These are phyloP conservation scores for Drosophila macrospina DNA, from an alignment of 2,888 invertebrate genomes.

Conservation along the genomic window DNA sequence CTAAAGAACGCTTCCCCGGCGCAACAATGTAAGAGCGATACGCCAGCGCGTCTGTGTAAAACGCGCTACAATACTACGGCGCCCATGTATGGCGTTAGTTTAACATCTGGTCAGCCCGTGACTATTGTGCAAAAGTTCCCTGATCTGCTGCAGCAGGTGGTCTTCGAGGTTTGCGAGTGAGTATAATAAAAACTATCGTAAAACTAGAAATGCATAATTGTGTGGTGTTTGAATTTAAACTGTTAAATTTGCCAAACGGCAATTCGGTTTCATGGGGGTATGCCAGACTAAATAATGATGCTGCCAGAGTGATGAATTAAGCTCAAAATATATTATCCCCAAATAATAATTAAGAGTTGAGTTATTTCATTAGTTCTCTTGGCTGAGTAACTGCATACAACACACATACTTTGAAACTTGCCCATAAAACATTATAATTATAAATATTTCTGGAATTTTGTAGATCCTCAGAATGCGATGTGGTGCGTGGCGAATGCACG, in stretches of 20 bases:
- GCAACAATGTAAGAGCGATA: slow-evolving; percentile 86
- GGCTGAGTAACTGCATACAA: no score
- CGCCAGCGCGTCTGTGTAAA: slow-evolving; percentile 92
- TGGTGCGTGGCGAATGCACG: slow-evolving; percentile 95
- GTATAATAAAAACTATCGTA: slow-evolving; percentile 82
- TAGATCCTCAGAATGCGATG: slow-evolving; percentile 94
- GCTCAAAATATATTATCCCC: no score
- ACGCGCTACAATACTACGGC: slow-evolving; percentile 97
- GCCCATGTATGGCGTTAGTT: slow-evolving; percentile 97
- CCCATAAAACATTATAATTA: no score
- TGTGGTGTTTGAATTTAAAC: background rate
- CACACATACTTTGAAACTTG: no score
- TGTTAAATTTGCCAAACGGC: background rate
- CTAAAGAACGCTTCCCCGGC: slow-evolving; percentile 79
- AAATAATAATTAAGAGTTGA: no score
- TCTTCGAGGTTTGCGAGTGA: slow-evolving; percentile 97
- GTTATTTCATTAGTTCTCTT: no score
- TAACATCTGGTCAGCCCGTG: slow-evolving; percentile 96
- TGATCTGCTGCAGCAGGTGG: slow-evolving; percentile 95
- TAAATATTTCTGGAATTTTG: slow-evolving; percentile 68
- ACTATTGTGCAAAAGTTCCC: slow-evolving; percentile 98
- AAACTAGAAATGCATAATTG: background rate
- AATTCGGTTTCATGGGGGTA: background rate
- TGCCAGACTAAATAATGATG: background rate
- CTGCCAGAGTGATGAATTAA: background rate